Percentiles rank a stretch among this genome's conserved stretches.
Conservation (phyloP, 2,797 vertebrate species). For the Ctenopoma kingsleyae region DNA sequence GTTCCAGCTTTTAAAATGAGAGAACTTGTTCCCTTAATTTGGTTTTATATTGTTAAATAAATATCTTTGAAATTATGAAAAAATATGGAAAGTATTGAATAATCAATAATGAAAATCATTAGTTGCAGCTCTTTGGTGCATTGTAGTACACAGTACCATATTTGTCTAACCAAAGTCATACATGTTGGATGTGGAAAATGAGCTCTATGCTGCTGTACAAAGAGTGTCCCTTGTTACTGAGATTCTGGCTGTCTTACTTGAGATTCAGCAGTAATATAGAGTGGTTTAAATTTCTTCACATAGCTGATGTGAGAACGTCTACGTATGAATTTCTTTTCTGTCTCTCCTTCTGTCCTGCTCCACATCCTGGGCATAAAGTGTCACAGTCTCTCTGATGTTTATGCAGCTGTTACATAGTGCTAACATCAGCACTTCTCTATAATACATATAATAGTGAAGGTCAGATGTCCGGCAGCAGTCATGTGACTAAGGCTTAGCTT, state of each 20-base stretch:
- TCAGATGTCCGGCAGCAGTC: slow-evolving; percentile 16
- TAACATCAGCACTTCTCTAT: slow-evolving; percentile 31
- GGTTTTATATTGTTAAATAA: background rate
- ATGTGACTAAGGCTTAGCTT: slow-evolving; percentile 4
- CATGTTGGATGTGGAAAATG: too few relatives aligned
- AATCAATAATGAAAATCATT: background rate
- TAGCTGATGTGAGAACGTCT: slow-evolving; percentile 21
- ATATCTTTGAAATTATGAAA: background rate
- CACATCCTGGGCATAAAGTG: background rate
- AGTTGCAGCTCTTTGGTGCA: background rate
- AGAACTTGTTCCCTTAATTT: background rate
- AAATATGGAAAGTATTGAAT: too few relatives aligned
- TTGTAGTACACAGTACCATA: too few relatives aligned
- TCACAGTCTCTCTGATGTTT: slow-evolving; percentile 12
- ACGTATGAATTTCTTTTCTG: background rate
- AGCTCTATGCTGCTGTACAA: too few relatives aligned
- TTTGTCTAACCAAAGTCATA: too few relatives aligned
- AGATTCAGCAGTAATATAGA: background rate
- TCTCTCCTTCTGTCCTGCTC: slow-evolving; percentile 7
- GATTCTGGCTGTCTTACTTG: background rate
- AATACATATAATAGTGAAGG: slow-evolving; percentile 23
- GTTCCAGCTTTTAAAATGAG: background rate
- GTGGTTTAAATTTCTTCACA: background rate
- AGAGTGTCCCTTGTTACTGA: too few relatives aligned
- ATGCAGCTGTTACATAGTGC: slow-evolving; percentile 22